Percentiles rank a stretch among this genome's conserved stretches.
Evolutionary conservation across 2,888 invertebrate species (phyloP).

Genomic region (Allophyes oxyacanthae): DNA sequence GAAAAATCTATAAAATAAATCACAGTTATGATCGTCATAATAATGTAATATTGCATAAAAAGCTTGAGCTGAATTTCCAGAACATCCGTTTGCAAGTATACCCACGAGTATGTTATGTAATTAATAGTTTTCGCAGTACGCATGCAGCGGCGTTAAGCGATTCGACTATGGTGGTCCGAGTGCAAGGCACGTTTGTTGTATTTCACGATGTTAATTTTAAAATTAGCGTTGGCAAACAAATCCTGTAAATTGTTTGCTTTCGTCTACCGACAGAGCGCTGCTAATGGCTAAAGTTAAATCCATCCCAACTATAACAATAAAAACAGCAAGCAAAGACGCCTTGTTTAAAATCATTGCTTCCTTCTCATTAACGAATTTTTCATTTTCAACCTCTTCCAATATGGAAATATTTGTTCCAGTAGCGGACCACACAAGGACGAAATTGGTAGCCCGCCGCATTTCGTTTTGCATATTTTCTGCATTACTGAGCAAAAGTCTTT

Average conservation of each 20-base stretch:
- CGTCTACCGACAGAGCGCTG: conserved; percentile 67
- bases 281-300: conserved; percentile 61
- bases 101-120: conserved; percentile 37
- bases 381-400: conserved; percentile 56
- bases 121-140: conserved; percentile 60
- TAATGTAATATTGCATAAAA: conserved; percentile 19
- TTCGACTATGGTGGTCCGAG: conserved; percentile 81
- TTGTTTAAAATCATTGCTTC: conserved; percentile 48
- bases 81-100: conserved; percentile 50
- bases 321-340: conserved; percentile 12
- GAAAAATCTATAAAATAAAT: conserved; percentile 25
- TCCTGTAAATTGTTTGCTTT: conserved; percentile 77
- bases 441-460: conserved; percentile 70
- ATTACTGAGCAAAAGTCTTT: conserved; percentile 81
- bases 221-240: conserved; percentile 85
- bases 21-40: conserved; percentile 16
- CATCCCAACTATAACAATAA: conserved; percentile 21
- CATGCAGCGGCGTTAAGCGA: conserved; percentile 57
- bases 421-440: conserved; percentile 78
- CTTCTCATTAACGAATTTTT: conserved; percentile 58
- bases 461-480: conserved; percentile 86
- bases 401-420: conserved; percentile 68
- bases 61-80: conserved; percentile 49
- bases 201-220: conserved; percentile 86
- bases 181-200: conserved; percentile 84